phyloP scores from a whole-genome alignment of 2,888 invertebrate species.

The Troides helena region DNA sequence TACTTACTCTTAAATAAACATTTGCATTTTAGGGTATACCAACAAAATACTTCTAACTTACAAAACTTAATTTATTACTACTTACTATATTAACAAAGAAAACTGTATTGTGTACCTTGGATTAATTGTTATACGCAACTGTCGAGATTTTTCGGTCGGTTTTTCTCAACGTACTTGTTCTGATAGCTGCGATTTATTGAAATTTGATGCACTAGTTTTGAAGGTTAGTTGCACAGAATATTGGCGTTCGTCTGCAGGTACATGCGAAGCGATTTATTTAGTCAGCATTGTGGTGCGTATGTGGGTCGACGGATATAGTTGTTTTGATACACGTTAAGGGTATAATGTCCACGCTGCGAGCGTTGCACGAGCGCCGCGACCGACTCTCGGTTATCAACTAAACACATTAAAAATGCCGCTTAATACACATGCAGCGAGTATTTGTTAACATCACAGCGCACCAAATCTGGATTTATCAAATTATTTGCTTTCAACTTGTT shows the following conservation, averaged over 20 bases:
- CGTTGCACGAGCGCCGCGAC: constrained; percentile 59
- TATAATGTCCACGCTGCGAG: constrained; percentile 41
- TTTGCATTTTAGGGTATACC: neutral
- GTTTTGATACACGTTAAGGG: constrained; percentile 27
- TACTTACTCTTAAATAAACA: neutral
- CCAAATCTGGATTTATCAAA: constrained; percentile 20
- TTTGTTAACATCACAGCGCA: constrained; percentile 32
- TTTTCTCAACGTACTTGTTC: constrained; percentile 33
- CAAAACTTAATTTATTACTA: neutral
- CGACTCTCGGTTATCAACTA: constrained; percentile 72
- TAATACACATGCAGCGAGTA: constrained; percentile 46
- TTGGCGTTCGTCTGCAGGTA: neutral
- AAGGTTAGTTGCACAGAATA: constrained; percentile 2
- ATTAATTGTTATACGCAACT: constrained; percentile 50
- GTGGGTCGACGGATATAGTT: constrained; percentile 1
- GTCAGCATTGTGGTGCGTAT: constrained; percentile 7
- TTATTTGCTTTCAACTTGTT: constrained; percentile 1
- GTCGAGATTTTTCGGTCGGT: constrained; percentile 42
- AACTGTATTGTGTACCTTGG: constrained; percentile 61
- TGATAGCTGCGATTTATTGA: constrained; percentile 26
- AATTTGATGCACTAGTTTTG: neutral
- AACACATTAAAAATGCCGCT: constrained; percentile 67
- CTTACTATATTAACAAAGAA: constrained; percentile 24
- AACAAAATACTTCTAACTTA: neutral
- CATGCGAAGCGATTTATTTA: constrained; percentile 5